A percentile compares a stretch with the other conserved stretches of the same genome.
phyloP scores from a whole-genome alignment of 2,113 vertebrate species.

The Mystacornis crossleyi region DNA sequence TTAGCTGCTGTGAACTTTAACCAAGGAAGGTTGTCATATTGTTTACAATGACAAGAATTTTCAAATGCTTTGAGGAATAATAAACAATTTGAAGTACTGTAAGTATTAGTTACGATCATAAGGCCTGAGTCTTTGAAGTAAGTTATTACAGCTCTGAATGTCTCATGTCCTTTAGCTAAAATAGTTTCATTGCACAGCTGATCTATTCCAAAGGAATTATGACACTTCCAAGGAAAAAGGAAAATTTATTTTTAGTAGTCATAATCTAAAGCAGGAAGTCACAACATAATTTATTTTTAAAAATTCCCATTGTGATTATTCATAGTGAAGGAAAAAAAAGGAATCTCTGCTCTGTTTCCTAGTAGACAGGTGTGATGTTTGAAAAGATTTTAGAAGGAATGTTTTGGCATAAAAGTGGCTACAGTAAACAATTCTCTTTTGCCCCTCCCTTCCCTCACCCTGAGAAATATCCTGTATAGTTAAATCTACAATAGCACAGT shows the following conservation, averaged over 20 bases:
- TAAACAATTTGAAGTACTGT: background rate
- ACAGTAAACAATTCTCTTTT: background rate
- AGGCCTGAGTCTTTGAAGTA: background rate
- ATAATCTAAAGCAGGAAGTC: constrained; percentile 3
- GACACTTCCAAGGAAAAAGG: background rate
- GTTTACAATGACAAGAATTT: background rate
- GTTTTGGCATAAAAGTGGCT: background rate
- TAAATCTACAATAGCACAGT: background rate
- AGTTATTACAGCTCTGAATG: background rate
- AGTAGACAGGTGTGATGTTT: background rate
- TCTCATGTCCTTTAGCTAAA: constrained; percentile 11
- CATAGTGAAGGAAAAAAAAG: background rate
- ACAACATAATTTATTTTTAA: background rate
- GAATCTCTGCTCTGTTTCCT: background rate
- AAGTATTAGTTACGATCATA: background rate
- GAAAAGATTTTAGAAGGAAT: background rate
- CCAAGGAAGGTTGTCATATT: background rate
- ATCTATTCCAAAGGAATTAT: constrained; percentile 24
- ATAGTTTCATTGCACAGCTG: background rate
- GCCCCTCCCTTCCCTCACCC: background rate
- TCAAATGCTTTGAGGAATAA: constrained; percentile 25
- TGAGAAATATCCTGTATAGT: background rate
- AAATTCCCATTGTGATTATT: background rate
- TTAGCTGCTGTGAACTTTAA: background rate
- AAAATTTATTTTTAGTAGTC: background rate